Percentiles rank a stretch among this genome's conserved stretches.
These are phyloP conservation scores for Ficedula albicollis DNA, from an alignment of 2,797 vertebrate species.

Conservation along the genomic window DNA sequence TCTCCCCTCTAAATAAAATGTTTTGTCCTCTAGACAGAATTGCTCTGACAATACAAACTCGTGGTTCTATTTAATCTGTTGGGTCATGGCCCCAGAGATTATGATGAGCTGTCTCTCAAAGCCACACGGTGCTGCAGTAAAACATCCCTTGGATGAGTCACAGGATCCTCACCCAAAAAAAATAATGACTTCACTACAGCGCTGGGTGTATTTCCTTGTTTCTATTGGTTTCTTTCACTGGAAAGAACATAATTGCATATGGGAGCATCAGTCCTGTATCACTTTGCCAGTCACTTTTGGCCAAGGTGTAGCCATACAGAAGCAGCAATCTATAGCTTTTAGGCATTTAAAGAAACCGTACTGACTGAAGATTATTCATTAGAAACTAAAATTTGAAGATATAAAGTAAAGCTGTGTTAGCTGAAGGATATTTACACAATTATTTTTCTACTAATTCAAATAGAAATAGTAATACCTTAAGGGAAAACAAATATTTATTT, in stretches of 20 bases:
- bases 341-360: conserved; percentile 36
- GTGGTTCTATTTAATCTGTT: conserved; percentile 69
- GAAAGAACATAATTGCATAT: conserved; percentile 61
- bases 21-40: conserved; percentile 60
- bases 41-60: conserved; percentile 68
- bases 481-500: conserved; percentile 8
- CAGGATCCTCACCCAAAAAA: conserved; percentile 19
- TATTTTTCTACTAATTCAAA: conserved; percentile 47
- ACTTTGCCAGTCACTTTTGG: conserved; percentile 44
- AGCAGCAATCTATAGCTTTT: conserved; percentile 47
- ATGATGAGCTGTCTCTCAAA: conserved; percentile 62
- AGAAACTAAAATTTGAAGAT: conserved; percentile 46
- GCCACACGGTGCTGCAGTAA: conserved; percentile 2
- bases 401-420: conserved; percentile 52
- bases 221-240: conserved; percentile 56
- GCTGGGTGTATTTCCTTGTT: conserved; percentile 46
- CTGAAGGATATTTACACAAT: conserved; percentile 57
- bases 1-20: conserved; percentile 35
- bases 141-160: conserved; percentile 66
- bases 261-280: conserved; percentile 60
- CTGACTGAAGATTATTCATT: conserved; percentile 32
- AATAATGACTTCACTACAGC: conserved; percentile 12
- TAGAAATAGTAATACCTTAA: neutral
- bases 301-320: conserved; percentile 42
- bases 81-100: conserved; percentile 67